phyloP scores from a whole-genome alignment of 2,797 vertebrate species.

The Zonotrichia albicollis region DNA sequence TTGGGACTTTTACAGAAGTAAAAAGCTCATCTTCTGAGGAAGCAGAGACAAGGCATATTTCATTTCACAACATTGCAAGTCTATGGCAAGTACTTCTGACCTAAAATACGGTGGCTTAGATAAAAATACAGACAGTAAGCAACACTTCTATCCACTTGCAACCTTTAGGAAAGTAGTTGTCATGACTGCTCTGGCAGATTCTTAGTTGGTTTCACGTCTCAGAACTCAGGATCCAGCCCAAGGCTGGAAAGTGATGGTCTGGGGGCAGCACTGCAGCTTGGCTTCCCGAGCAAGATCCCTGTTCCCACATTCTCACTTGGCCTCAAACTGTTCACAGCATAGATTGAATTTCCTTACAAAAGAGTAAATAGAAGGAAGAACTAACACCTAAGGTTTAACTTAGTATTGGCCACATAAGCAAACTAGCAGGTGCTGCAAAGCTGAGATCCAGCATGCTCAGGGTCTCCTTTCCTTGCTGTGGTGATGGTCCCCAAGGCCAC shows the following conservation, averaged over 20 bases:
- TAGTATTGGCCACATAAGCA: rapidly evolving
- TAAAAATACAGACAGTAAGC: background rate
- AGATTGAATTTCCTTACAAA: background rate
- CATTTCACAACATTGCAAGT: background rate
- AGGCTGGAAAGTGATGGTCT: background rate
- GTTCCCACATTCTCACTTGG: background rate
- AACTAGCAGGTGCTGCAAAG: background rate
- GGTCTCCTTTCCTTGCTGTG: background rate
- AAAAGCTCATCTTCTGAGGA: background rate
- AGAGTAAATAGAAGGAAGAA: background rate
- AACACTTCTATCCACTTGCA: background rate
- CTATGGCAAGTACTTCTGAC: background rate
- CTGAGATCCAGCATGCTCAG: background rate
- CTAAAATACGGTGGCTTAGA: background rate
- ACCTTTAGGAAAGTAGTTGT: background rate
- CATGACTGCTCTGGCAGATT: background rate
- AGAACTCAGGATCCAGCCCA: background rate
- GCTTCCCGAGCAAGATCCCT: background rate
- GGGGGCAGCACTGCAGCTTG: no score
- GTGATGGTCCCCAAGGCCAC: no score
- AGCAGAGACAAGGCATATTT: background rate
- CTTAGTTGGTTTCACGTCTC: background rate
- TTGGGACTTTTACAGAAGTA: background rate
- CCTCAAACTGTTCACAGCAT: background rate
- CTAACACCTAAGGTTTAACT: background rate